Percentiles rank a stretch among this genome's conserved stretches.
phyloP scores from a whole-genome alignment of 2,797 vertebrate species.

The Anguilla anguilla region DNA sequence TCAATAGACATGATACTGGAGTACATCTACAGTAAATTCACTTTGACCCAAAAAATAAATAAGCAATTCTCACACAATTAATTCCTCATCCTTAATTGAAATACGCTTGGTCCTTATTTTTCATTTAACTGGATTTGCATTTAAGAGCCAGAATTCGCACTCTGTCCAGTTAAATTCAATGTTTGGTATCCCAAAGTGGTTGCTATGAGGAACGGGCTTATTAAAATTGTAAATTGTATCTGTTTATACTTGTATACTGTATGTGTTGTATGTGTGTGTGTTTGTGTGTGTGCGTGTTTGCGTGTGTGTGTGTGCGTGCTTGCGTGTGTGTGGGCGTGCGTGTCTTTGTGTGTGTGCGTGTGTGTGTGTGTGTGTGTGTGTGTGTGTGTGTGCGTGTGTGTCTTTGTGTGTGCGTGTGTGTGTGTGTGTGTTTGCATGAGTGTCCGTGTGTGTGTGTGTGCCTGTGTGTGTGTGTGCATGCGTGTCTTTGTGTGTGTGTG shows the following conservation, averaged over 20 bases:
- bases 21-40: background rate
- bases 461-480: background rate
- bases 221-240: too few relatives aligned
- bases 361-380: too few relatives aligned
- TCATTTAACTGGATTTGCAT: background rate
- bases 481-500: too few relatives aligned
- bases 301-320: background rate
- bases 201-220: background rate
- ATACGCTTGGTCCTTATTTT: background rate
- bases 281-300: too few relatives aligned
- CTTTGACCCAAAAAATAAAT: too few relatives aligned
- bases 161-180: background rate
- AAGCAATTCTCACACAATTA: too few relatives aligned
- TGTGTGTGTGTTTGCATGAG: too few relatives aligned
- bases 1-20: background rate
- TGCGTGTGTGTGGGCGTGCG: too few relatives aligned
- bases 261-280: background rate
- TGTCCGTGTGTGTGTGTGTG: too few relatives aligned
- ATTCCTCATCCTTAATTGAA: background rate
- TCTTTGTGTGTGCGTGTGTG: too few relatives aligned
- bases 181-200: background rate
- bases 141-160: background rate
- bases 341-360: too few relatives aligned
- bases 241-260: background rate
- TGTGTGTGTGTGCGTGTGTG: too few relatives aligned